Percentiles rank a stretch among this genome's conserved stretches.
These are phyloP conservation scores for Pagrus major DNA, from an alignment of 2,113 vertebrate species.

Conservation along the genomic window DNA sequence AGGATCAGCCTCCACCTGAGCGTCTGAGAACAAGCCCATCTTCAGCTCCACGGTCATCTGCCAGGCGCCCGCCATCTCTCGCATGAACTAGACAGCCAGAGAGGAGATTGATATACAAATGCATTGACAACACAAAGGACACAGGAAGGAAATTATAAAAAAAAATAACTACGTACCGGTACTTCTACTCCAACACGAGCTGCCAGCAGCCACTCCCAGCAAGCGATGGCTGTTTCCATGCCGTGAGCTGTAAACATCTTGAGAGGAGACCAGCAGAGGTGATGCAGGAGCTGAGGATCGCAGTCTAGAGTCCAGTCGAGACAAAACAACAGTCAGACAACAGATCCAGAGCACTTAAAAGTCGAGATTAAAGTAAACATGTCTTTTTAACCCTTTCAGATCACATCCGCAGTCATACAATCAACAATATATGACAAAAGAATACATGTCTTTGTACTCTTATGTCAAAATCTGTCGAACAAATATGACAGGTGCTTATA, in stretches of 20 bases:
- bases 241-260: constrained; percentile 97
- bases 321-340: not conserved
- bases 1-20: constrained; percentile 95
- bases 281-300: constrained; percentile 95
- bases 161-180: constrained; percentile 83
- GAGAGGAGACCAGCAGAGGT: constrained; percentile 96
- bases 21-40: constrained; percentile 93
- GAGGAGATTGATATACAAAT: not conserved
- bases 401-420: too few species aligned
- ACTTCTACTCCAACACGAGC: constrained; percentile 95
- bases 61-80: constrained; percentile 99
- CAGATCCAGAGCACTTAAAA: not conserved
- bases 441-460: too few species aligned
- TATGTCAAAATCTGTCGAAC: too few species aligned
- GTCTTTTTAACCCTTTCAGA: too few species aligned
- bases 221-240: constrained; percentile 96
- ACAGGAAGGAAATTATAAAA: not conserved
- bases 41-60: constrained; percentile 99
- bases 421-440: too few species aligned
- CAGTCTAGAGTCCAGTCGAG: constrained; percentile 83
- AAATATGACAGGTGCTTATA: too few species aligned
- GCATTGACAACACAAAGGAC: not conserved
- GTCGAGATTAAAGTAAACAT: too few species aligned
- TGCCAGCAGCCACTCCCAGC: constrained; percentile 99
- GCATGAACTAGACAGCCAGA: constrained; percentile 89